Conservation (phyloP, 35 echinoderm and acorn worm species). For the Diadema setosum region DNA sequence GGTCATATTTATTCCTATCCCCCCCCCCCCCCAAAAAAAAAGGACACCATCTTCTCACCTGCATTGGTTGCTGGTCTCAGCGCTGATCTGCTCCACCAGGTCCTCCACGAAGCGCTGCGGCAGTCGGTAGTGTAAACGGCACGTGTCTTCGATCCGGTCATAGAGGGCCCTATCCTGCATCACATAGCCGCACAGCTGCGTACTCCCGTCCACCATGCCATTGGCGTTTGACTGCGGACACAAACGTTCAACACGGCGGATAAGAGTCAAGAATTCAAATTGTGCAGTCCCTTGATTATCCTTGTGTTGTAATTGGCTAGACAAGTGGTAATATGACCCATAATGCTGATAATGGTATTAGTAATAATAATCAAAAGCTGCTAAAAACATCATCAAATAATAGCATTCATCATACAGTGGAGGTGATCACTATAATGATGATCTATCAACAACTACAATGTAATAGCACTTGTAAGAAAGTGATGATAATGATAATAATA, state of each 20-base stretch:
- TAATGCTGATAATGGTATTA: too few species aligned
- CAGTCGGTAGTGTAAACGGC: conserved; percentile 42
- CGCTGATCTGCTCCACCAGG: conserved; percentile 77
- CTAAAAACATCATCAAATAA: too few species aligned
- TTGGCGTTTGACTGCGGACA: conserved; percentile 40
- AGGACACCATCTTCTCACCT: conserved; percentile 25
- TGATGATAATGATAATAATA: too few species aligned
- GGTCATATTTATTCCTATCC: too few species aligned
- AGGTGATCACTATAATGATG: too few species aligned
- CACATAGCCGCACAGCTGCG: conserved; percentile 56
- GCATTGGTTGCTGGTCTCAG: conserved; percentile 67
- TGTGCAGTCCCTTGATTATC: background rate
- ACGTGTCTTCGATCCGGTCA: conserved; percentile 25
- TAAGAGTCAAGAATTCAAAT: background rate
- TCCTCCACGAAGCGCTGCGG: conserved; percentile 62
- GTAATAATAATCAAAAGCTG: too few species aligned
- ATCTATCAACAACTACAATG: too few species aligned
- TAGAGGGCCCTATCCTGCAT: conserved; percentile 58
- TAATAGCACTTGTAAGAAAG: too few species aligned
- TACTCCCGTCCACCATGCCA: conserved; percentile 66
- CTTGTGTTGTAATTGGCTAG: background rate
- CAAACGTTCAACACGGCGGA: background rate
- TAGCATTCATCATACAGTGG: too few species aligned
- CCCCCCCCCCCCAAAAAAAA: too few species aligned
- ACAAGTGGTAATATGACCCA: background rate